A percentile compares a stretch with the other conserved stretches of the same genome.
Evolutionary conservation across 2,797 vertebrate genomes (phyloP).

Genomic region (Vultur gryphus): DNA sequence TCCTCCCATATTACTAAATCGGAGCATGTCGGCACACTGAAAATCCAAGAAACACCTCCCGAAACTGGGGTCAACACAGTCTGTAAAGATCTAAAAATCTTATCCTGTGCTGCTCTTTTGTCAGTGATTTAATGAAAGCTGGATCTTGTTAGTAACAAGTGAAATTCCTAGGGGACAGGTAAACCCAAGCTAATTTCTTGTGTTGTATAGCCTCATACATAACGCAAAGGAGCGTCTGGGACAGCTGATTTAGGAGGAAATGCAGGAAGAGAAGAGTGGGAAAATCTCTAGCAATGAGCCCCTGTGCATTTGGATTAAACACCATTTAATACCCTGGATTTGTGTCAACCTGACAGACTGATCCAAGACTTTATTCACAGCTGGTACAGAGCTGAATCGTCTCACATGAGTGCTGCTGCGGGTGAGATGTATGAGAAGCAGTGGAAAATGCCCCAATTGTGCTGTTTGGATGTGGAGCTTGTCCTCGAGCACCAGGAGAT

Average conservation of each 20-base stretch:
- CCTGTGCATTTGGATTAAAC: not conserved
- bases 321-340: not conserved
- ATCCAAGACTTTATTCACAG: not conserved
- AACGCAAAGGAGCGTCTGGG: not conserved
- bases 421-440: not conserved
- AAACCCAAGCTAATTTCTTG: not conserved
- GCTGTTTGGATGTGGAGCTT: not conserved
- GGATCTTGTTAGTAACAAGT: not conserved
- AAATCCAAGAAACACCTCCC: not conserved
- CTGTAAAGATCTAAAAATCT: not conserved
- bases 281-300: not conserved
- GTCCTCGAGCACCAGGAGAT: not conserved
- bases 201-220: not conserved
- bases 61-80: fast-evolving
- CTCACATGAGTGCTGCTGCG: fast-evolving
- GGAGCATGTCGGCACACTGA: fast-evolving
- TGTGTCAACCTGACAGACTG: not conserved
- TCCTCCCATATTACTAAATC: not conserved
- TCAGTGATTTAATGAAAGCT: not conserved
- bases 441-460: not conserved
- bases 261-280: not conserved
- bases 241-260: not conserved
- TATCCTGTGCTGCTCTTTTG: not conserved
- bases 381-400: not conserved
- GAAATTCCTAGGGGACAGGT: not conserved